A percentile compares a stretch with the other conserved stretches of the same genome.
phyloP scores from a whole-genome alignment of 2,113 vertebrate species.

The Lates calcarifer region DNA sequence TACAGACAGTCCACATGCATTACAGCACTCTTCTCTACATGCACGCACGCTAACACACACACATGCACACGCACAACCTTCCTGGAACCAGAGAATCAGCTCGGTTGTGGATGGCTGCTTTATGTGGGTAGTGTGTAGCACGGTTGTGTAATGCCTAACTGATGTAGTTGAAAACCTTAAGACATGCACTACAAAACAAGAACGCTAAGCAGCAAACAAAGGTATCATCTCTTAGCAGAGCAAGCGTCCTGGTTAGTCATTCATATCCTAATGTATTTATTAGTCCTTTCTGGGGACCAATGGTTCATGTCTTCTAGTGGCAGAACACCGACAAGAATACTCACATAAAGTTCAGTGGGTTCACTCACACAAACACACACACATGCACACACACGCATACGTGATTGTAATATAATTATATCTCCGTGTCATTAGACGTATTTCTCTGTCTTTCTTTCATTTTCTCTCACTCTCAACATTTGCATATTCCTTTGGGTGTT shows the following conservation, averaged over 20 bases:
- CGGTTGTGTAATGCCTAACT: conserved; percentile 45
- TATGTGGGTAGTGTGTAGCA: conserved; percentile 49
- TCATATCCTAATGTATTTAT: conserved; percentile 39
- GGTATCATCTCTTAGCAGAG: conserved; percentile 21
- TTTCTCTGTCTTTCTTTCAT: conserved; percentile 61
- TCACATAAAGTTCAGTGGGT: conserved; percentile 66
- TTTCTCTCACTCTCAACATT: conserved; percentile 65
- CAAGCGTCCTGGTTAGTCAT: conserved; percentile 12
- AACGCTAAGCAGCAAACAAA: conserved; percentile 37
- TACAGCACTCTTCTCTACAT: conserved; percentile 42
- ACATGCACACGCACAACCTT: conserved; percentile 36
- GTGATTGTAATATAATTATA: conserved; percentile 62
- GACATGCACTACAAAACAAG: conserved; percentile 46
- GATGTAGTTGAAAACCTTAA: conserved; percentile 52
- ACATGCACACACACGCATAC: conserved; percentile 12
- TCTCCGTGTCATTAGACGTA: conserved; percentile 62
- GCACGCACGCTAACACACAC: conserved; percentile 45
- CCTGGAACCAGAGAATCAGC: conserved; percentile 58
- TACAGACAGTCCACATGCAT: conserved; percentile 73
- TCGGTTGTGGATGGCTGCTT: conserved; percentile 61
- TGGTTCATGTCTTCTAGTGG: conserved; percentile 34
- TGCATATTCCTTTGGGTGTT: conserved; percentile 81
- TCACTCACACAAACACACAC: conserved; percentile 53
- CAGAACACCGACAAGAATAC: conserved; percentile 46
- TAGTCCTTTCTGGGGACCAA: conserved; percentile 30